Percentiles rank a stretch among this genome's conserved stretches.
These are phyloP conservation scores for Saccopteryx bilineata DNA, from an alignment of 2,113 vertebrate species.

Conservation along the genomic window DNA sequence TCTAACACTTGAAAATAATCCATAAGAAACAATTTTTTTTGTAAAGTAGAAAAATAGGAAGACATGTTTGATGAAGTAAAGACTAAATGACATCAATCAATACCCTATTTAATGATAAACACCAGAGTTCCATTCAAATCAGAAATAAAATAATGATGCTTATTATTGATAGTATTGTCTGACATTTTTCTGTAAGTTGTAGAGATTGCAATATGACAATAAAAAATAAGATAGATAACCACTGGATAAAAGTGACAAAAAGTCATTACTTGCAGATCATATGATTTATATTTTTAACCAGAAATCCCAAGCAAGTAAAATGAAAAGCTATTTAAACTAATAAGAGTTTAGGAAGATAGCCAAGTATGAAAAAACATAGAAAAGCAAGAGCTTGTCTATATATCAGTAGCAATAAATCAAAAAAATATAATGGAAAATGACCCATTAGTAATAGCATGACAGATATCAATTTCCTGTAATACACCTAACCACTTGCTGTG, in stretches of 20 bases:
- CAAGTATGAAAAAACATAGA: background rate
- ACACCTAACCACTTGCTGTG: background rate
- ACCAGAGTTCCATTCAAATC: background rate
- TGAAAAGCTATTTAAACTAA: constrained; percentile 41
- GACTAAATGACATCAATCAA: background rate
- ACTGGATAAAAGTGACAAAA: background rate
- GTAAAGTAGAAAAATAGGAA: constrained; percentile 6
- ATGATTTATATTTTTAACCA: constrained; percentile 33
- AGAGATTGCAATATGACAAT: constrained; percentile 3
- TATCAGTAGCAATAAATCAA: background rate
- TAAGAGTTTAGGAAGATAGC: constrained; percentile 14
- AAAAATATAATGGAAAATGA: constrained; percentile 7
- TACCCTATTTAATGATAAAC: background rate
- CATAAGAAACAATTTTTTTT: background rate
- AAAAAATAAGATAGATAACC: background rate
- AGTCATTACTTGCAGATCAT: background rate
- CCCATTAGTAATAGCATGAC: background rate
- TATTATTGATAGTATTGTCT: background rate
- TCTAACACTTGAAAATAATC: constrained; percentile 20
- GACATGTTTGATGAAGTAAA: background rate
- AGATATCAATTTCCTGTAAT: background rate
- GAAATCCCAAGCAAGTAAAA: constrained; percentile 46
- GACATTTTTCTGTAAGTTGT: constrained; percentile 27
- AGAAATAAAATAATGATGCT: constrained; percentile 42
- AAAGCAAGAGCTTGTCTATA: background rate